Conservation (phyloP, 1,140 invertebrate species). For the Hylaeus volcanicus region DNA sequence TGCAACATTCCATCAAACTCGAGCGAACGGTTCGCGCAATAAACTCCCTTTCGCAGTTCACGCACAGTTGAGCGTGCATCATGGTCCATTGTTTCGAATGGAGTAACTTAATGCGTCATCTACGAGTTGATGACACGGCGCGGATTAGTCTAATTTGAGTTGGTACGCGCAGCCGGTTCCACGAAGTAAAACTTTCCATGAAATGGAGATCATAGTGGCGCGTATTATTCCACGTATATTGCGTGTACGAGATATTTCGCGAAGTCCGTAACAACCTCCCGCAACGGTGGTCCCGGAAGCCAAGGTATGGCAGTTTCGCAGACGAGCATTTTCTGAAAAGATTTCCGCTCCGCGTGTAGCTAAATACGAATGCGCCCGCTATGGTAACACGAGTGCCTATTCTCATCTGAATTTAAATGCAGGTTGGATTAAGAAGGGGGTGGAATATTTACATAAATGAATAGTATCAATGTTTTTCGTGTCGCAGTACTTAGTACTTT, state of each 20-base stretch:
- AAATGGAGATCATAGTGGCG: conserved; percentile 23
- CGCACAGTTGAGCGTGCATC: conserved; percentile 34
- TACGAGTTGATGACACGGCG: conserved; percentile 38
- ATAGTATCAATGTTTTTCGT: too few relatives aligned
- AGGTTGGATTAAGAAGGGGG: neutral
- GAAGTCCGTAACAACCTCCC: conserved; percentile 21
- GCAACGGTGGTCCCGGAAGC: neutral
- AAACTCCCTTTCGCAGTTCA: conserved; percentile 30
- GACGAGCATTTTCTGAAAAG: neutral
- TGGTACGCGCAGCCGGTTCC: conserved; percentile 29
- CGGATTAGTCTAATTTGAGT: conserved; percentile 50
- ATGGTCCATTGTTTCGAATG: conserved; percentile 42
- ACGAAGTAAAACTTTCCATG: conserved; percentile 43
- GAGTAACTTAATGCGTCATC: conserved; percentile 49
- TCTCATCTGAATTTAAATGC: neutral
- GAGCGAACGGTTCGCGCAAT: neutral
- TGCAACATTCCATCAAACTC: neutral
- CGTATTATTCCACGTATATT: conserved; percentile 45
- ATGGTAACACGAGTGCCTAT: too few relatives aligned
- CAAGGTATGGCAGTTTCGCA: neutral
- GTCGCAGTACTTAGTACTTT: too few relatives aligned
- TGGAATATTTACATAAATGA: too few relatives aligned
- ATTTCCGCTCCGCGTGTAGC: neutral
- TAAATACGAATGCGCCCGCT: neutral
- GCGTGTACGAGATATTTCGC: conserved; percentile 22